Base-by-base conservation (phyloP, 2,888 invertebrate species). In the Petrolisthes manimaculis region DNA sequence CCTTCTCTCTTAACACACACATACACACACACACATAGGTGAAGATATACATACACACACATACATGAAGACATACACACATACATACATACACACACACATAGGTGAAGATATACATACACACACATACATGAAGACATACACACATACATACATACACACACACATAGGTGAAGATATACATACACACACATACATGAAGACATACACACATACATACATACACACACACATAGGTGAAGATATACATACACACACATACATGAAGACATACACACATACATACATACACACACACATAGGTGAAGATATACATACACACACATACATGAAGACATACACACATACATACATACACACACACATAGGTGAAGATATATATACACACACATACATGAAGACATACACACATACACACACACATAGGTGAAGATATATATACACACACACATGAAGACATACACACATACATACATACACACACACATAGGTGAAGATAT, bases 301-400 rank as follows among this genome's bases (percentile, higher is more conserved):
- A 37, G 8, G 8, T 24, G 6, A 8, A 12, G n/a, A 24, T 51
- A 78, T 51, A 78, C 81, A 81, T n/a, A 81, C 81, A 81, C 55
- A 56, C 61, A 81, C 81, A 81, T 24, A 81, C 61, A 81, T 21
- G 56, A 8, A 81, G 8, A 81, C 37, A 81, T 21, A 81, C 61
- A 81, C 61, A 81, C 61, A 81, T 21, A 81, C 37, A 81, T 21
- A 81, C 37, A 84, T 54, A 67, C 53, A 79, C 91, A 84, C 75
- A 84, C 51, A 37, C 37, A 75, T 78, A 86, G 4, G 24, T 53
- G 24, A 14, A 37, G 12, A 37, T 53, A 78, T 24, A 37, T 78
- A 78, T 78, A 78, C 24, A 78, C 24, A 78, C 24, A 78, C 24
- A 78, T 37, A 78, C 24, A 78, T 37, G 24, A 21, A 37, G n/a